Conservation (phyloP, 2,797 vertebrate genomes). For the Platalea minor region DNA sequence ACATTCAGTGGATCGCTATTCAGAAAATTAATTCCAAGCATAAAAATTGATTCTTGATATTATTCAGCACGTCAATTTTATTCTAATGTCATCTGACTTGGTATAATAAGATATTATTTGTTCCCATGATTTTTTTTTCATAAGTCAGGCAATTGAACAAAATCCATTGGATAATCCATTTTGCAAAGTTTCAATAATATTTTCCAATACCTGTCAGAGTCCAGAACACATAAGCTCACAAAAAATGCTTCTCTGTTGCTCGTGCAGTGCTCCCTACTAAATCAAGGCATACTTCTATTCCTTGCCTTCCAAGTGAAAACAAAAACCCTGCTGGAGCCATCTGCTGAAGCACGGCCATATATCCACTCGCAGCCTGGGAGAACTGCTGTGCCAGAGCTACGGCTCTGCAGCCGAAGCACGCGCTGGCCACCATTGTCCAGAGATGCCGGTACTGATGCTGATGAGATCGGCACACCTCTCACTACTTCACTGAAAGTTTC, state of each 20-base stretch:
- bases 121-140: not conserved
- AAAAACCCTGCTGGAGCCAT: not conserved
- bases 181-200: not conserved
- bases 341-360: not conserved
- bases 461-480: not conserved
- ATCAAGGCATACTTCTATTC: not conserved
- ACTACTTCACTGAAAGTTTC: not conserved
- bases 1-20: not conserved
- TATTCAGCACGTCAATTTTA: not conserved
- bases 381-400: not conserved
- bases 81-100: not conserved
- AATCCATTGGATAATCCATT: not conserved
- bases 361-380: not conserved
- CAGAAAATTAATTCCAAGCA: conserved; percentile 11
- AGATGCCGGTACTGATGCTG: not conserved
- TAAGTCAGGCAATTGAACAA: not conserved
- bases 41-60: conserved; percentile 11
- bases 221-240: not conserved
- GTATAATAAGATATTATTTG: not conserved
- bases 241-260: not conserved
- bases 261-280: not conserved
- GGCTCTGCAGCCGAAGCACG: not conserved
- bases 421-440: not conserved
- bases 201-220: not conserved
- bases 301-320: not conserved